Percentiles rank a stretch among this genome's conserved stretches.
phyloP scores from a whole-genome alignment of 2,888 invertebrate species.

The Augiades crinisus region DNA sequence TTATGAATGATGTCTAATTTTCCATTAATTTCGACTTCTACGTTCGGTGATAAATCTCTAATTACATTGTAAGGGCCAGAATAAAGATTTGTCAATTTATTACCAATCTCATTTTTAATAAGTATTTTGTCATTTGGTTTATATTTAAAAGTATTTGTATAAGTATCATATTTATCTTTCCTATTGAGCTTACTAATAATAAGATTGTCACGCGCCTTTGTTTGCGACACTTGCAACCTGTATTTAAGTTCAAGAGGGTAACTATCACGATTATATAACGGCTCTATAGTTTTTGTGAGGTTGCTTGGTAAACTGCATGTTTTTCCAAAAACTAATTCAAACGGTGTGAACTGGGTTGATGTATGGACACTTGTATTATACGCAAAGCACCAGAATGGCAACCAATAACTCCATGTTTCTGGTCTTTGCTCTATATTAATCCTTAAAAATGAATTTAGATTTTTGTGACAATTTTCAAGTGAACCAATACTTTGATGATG shows the following conservation, averaged over 20 bases:
- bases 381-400: conserved; percentile 20
- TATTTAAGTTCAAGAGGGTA: not conserved
- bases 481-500: conserved; percentile 25
- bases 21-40: not conserved
- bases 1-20: not conserved
- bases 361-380: not conserved
- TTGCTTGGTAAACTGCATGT: not conserved
- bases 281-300: not conserved
- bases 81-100: not conserved
- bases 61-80: not conserved
- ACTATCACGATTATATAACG: not conserved
- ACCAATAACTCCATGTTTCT: conserved; percentile 11
- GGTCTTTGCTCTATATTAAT: conserved; percentile 7
- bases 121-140: not conserved
- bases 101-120: not conserved
- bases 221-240: not conserved
- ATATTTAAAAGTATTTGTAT: not conserved
- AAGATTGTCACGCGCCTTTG: not conserved
- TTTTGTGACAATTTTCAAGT: conserved; percentile 23
- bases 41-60: conserved; percentile 1
- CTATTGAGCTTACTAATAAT: not conserved
- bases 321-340: not conserved
- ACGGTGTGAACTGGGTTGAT: not conserved
- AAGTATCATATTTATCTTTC: not conserved
- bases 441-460: conserved; percentile 11